These are phyloP conservation scores for Aradophagus sp. DNA, from an alignment of 1,140 invertebrate species.

Conservation along the genomic window DNA sequence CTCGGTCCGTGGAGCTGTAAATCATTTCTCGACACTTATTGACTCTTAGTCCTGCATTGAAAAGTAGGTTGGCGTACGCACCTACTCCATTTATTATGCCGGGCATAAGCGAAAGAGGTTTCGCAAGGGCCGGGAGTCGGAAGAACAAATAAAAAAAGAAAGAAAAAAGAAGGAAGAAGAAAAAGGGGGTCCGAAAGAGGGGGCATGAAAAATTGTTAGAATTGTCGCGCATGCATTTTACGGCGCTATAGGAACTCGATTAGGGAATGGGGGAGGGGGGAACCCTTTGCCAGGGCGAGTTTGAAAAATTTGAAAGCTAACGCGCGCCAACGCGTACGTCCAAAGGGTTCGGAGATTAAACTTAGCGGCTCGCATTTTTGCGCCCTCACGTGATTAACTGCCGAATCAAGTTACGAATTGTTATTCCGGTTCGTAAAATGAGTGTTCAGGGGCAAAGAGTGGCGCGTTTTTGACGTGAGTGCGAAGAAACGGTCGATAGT, in stretches of 20 bases:
- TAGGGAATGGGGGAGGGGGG: conserved; percentile 28
- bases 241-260: conserved; percentile 55
- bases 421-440: conserved; percentile 17
- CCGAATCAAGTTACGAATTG: conserved; percentile 42
- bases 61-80: conserved; percentile 67
- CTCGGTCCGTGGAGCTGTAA: conserved; percentile 55
- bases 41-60: conserved; percentile 68
- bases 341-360: conserved; percentile 52
- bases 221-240: conserved; percentile 54
- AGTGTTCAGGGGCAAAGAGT: conserved; percentile 8
- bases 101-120: conserved; percentile 39
- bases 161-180: no score
- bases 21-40: conserved; percentile 72
- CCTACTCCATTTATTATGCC: conserved; percentile 66
- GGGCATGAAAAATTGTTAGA: conserved; percentile 55
- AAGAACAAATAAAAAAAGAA: no score
- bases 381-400: conserved; percentile 46
- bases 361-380: conserved; percentile 53
- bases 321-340: conserved; percentile 51
- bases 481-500: no score
- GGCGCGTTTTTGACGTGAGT: background rate
- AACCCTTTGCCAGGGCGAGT: conserved; percentile 43
- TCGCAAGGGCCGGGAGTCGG: conserved; percentile 40
- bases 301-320: conserved; percentile 60
- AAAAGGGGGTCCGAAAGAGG: background rate